Percentiles rank a stretch among this genome's conserved stretches.
Evolutionary conservation across 2,797 vertebrate species (phyloP).

Genomic region (Lutra lutra): DNA sequence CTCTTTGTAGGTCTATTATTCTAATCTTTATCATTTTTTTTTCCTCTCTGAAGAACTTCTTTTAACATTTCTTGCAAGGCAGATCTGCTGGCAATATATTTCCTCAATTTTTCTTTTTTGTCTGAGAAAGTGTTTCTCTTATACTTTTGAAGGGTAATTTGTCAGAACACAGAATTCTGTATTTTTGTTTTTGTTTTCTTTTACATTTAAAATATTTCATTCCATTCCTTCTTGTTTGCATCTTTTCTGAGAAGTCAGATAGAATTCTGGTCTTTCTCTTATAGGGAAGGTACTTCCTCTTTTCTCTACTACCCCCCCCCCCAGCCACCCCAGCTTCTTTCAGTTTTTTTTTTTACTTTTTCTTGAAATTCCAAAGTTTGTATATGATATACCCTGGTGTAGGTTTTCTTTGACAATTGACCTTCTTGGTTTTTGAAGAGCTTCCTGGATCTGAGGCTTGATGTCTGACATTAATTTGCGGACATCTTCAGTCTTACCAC

Average conservation of each 20-base stretch:
- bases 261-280: background rate
- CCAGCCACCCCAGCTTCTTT: background rate
- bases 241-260: background rate
- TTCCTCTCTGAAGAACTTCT: background rate
- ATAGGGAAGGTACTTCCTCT: fast-evolving
- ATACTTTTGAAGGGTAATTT: background rate
- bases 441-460: background rate
- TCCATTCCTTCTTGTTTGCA: background rate
- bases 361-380: background rate
- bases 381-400: background rate
- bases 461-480: background rate
- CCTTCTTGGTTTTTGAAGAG: background rate
- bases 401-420: background rate
- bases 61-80: background rate
- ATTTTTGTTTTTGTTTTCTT: background rate
- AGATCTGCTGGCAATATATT: background rate
- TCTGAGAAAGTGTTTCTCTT: background rate
- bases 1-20: background rate
- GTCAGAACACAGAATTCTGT: background rate
- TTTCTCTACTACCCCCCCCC: too few species aligned
- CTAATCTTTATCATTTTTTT: background rate
- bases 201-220: background rate
- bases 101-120: background rate
- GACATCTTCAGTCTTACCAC: background rate
- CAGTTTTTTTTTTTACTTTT: background rate